Percentiles rank a stretch among this genome's conserved stretches.
Evolutionary conservation across 2,113 vertebrate species (phyloP).

Genomic region (Anolis carolinensis): DNA sequence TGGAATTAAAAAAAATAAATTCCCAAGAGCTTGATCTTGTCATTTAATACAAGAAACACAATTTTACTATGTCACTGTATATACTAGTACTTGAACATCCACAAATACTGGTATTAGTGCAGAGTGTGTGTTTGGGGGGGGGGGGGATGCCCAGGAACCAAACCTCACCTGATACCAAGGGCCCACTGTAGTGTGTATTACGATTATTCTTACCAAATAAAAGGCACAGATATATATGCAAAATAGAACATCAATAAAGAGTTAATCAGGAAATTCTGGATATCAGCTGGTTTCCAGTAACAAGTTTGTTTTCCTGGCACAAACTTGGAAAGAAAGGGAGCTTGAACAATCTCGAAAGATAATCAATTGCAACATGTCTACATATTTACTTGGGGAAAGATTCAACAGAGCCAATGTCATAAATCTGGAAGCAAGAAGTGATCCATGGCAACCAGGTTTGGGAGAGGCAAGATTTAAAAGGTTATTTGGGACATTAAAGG

Average conservation of each 20-base stretch:
- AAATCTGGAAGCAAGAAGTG: background rate
- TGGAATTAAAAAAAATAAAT: too few relatives aligned
- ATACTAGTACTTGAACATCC: too few relatives aligned
- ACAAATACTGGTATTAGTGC: too few relatives aligned
- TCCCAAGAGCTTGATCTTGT: too few relatives aligned
- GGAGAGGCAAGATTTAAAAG: background rate
- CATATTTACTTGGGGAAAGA: background rate
- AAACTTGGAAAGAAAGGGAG: background rate
- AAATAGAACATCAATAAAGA: background rate
- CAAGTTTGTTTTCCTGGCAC: background rate
- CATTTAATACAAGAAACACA: too few relatives aligned
- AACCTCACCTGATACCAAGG: too few relatives aligned
- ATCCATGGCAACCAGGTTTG: background rate
- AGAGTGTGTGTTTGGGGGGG: too few relatives aligned
- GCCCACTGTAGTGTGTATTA: background rate
- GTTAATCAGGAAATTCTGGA: background rate
- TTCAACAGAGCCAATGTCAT: background rate
- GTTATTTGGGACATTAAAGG: background rate
- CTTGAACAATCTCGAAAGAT: background rate
- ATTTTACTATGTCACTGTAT: too few relatives aligned
- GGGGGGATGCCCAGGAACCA: too few relatives aligned
- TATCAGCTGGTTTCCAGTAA: slow-evolving; percentile 22
- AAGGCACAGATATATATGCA: background rate
- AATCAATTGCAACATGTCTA: background rate
- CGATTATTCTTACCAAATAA: background rate